Percentiles rank a stretch among this genome's conserved stretches.
Conservation (phyloP, 2,113 vertebrate genomes). For the Tragelaphus buxtoni region DNA sequence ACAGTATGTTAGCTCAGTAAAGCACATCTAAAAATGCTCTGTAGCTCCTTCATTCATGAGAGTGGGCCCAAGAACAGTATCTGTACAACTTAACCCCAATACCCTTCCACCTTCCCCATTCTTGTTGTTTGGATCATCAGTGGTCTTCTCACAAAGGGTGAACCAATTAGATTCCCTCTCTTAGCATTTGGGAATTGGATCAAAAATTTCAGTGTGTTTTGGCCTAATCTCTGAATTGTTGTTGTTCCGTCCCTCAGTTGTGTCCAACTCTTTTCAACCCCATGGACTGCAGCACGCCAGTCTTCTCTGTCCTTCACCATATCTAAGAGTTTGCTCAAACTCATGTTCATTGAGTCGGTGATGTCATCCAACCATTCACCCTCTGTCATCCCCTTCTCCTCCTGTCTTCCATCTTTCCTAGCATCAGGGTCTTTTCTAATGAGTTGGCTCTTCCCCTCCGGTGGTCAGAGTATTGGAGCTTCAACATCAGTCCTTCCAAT, state of each 20-base stretch:
- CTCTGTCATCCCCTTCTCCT: neutral
- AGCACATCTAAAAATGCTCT: neutral
- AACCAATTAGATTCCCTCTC: neutral
- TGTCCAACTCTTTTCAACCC: neutral
- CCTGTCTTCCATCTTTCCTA: neutral
- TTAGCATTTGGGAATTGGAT: neutral
- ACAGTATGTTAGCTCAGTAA: neutral
- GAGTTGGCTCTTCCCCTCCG: neutral
- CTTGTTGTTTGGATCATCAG: neutral
- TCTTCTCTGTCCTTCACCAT: neutral
- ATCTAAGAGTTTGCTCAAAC: neutral
- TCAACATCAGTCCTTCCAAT: neutral
- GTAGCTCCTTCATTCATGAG: neutral
- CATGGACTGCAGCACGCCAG: neutral
- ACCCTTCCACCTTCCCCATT: rapidly evolving
- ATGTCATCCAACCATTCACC: neutral
- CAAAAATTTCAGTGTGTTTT: neutral
- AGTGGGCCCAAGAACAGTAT: neutral
- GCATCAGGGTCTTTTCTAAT: neutral
- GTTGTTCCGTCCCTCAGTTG: neutral
- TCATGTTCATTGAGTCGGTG: neutral
- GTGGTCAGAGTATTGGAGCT: neutral
- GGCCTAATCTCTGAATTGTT: neutral
- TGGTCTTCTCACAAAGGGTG: neutral
- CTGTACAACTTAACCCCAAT: neutral